Base-by-base conservation (phyloP, 2,113 vertebrate species). In the Chiloscyllium plagiosum region DNA sequence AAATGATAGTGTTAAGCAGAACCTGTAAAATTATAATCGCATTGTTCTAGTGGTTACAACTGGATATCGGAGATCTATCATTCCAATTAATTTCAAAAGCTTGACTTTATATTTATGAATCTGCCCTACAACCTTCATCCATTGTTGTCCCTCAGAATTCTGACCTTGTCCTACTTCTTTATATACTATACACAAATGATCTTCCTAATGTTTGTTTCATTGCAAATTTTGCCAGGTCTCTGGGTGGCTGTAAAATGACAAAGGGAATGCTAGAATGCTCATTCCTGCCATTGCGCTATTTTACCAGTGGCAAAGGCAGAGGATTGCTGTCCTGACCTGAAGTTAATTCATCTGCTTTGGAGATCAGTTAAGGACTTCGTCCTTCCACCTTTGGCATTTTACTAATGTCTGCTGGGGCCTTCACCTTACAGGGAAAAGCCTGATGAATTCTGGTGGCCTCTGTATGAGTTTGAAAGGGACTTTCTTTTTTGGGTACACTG, bases 131-230 rank as follows among this genome's bases (percentile, higher is more conserved):
- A 56, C 50, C 22, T 89, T 56, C 50, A 56, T 89, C 24, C 87
- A 37, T 37, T 37, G 89, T 19, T 37, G 33, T 93, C 89, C 61
- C 89, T 93, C 61, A 93, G 61, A 66, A 33, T 61, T 19, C 89
- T 93, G 61, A 93, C 89, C 61, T 66, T 93, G 89, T 13, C 89
- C 33, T 22, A 93, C 61, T 93, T 93, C 89, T 68, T 22, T n/a
- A 37, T 12, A 37, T 7, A 19, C 89, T 42, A 37, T 42, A 83
- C 78, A 83, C 6, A 13, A 87, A 3, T 87, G 47, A 26, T 87
- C 50, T 26, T 87, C 50, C 85, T 26, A 52, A 68, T 37, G 29
- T 61, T 92, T n/a, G 13, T 92, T 92, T 61, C 52, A n/a, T 65
- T 20, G 61, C 33, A 7, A 52, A 76, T 33, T 76, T 76, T 33